phyloP scores from a whole-genome alignment of 2,797 vertebrate species.

The Clarias fuscus region DNA sequence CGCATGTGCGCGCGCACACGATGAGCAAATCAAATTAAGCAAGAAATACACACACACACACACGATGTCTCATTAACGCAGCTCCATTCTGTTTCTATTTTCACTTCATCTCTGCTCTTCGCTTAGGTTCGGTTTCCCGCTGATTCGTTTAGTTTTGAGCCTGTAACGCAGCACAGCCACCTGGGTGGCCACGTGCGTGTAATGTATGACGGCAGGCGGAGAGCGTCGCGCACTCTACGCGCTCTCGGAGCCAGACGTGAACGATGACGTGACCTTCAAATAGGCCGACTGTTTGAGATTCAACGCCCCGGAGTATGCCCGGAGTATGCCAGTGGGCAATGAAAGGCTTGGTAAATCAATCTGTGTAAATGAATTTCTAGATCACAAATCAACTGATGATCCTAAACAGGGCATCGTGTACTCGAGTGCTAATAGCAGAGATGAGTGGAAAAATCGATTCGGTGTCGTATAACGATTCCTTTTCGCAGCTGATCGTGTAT shows the following conservation, averaged over 20 bases:
- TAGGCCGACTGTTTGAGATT: not conserved
- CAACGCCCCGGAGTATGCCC: too few relatives aligned
- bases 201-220: slow-evolving; percentile 57
- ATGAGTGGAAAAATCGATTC: too few relatives aligned
- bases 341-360: not conserved
- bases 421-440: not conserved
- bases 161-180: slow-evolving; percentile 62
- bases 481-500: too few relatives aligned
- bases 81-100: not conserved
- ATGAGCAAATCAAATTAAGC: slow-evolving; percentile 11
- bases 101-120: slow-evolving; percentile 22
- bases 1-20: too few relatives aligned
- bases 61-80: slow-evolving; percentile 23
- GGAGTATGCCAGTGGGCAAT: not conserved
- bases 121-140: slow-evolving; percentile 58
- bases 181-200: slow-evolving; percentile 63
- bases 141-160: slow-evolving; percentile 69
- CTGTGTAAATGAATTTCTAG: not conserved
- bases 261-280: not conserved
- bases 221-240: not conserved
- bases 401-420: not conserved
- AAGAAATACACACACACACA: not conserved
- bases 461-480: too few relatives aligned
- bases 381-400: not conserved
- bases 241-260: not conserved